phyloP scores from a whole-genome alignment of 2,888 invertebrate species.

The Drosophila mayaguana region DNA sequence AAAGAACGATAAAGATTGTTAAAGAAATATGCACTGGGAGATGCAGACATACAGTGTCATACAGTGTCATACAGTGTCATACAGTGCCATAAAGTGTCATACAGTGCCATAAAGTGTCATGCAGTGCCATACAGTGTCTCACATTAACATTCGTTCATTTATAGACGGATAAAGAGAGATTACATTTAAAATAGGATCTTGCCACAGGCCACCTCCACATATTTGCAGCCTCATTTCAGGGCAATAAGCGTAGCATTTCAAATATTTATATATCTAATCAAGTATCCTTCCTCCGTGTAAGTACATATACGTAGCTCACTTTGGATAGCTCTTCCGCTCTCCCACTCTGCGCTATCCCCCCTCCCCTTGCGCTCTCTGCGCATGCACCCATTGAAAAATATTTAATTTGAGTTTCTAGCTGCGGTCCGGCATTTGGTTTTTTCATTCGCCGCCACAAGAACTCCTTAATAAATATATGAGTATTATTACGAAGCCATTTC shows the following conservation, averaged over 20 bases:
- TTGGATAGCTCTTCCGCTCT: not conserved
- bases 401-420: slow-evolving; percentile 3
- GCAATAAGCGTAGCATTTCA: not conserved
- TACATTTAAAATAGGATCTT: not conserved
- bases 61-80: too few relatives aligned
- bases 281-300: too few relatives aligned
- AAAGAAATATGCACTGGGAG: too few relatives aligned
- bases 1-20: too few relatives aligned
- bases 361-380: not conserved
- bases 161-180: not conserved
- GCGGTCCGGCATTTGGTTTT: slow-evolving; percentile 5
- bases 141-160: too few relatives aligned
- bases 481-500: slow-evolving; percentile 43
- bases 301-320: not conserved
- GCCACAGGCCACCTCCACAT: not conserved
- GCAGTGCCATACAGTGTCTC: too few relatives aligned
- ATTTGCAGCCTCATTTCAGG: not conserved
- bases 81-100: too few relatives aligned
- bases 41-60: too few relatives aligned
- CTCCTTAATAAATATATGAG: slow-evolving; percentile 34
- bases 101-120: too few relatives aligned
- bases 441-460: slow-evolving; percentile 17
- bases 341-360: not conserved
- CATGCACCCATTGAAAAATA: slow-evolving; percentile 1
- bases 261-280: slow-evolving; percentile 1